Base-by-base conservation (phyloP, 2,113 vertebrate species). In the Oxyruncus cristatus region DNA sequence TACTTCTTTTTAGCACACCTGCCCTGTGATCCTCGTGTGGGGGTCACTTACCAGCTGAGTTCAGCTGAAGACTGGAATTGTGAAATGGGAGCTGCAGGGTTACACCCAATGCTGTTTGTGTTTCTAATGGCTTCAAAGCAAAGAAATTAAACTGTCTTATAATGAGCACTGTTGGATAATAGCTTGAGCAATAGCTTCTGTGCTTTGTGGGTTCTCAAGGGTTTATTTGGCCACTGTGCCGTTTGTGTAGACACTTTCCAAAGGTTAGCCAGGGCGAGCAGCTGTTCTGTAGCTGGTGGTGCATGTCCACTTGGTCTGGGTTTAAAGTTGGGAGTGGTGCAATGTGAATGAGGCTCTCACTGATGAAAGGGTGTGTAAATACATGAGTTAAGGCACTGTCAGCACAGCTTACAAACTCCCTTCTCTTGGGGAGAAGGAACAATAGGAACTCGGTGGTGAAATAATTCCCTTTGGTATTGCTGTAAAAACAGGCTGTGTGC, bases 291-390 rank as follows among this genome's bases (percentile, higher is more conserved):
- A 39, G 63, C 73, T 53, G 30, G 9, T 37, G 11, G 44, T 5
- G 3, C 28, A 2, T 1, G 23, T 24, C 3, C 7, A 3, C 30
- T 72, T 42, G 0, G 2, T 2, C 28, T 41, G 53, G 9, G 26
- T n/a, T 52, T 22, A 9, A 28, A 44, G 22, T 56, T 49, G 35
- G 41, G 55, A 9, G 6, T 12, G 44, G 10, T 32, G 30, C 1
- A 1, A 8, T 2, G 37, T 6, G 33, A 33, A 5, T 5, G 18
- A 81, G 68, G 8, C 17, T 27, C 27, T 62, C 15, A 1, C 15
- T 9, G 53, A 2, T 65, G 91, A 16, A 35, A n/a, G 59, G 85
- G 5, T 26, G 11, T 19, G 1, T n/a, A 28, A 89, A 66, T 39
- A 11, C 0, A 13, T 0, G 12, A 49, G 77, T 24, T 44, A 52